Percentiles rank a stretch among this genome's conserved stretches.
These are phyloP conservation scores for Oceanodroma tethys DNA, from an alignment of 2,113 vertebrate genomes.

Conservation along the genomic window DNA sequence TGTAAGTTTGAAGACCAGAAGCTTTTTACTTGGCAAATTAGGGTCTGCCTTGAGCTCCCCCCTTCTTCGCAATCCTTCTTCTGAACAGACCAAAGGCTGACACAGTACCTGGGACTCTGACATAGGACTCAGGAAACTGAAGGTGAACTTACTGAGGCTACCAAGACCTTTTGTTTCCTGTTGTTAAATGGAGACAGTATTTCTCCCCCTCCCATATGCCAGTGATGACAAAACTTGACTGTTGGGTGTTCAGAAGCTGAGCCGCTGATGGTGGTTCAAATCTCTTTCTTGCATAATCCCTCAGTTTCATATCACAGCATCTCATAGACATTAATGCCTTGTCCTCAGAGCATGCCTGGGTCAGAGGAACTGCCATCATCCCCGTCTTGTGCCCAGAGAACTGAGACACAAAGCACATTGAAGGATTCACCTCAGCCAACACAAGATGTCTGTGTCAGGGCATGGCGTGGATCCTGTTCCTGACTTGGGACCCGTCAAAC, in stretches of 20 bases:
- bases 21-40: neutral
- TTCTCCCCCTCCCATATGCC: neutral
- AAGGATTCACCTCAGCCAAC: neutral
- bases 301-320: neutral
- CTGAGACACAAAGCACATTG: neutral
- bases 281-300: neutral
- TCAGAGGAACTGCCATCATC: neutral
- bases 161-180: neutral
- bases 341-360: neutral
- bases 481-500: neutral
- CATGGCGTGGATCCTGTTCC: neutral
- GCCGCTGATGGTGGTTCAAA: neutral
- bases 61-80: neutral
- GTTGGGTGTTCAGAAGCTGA: neutral
- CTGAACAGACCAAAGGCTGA: neutral
- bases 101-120: neutral
- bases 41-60: neutral
- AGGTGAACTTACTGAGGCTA: neutral
- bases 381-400: neutral
- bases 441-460: neutral
- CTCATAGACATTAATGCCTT: neutral
- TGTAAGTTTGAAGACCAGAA: neutral
- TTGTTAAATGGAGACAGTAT: neutral
- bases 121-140: neutral
- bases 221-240: neutral